Evolutionary conservation across 2,888 invertebrate species (phyloP), one percentile per base, ranked within the genome.

Genomic region (Alviniconcha strummeri): DNA sequence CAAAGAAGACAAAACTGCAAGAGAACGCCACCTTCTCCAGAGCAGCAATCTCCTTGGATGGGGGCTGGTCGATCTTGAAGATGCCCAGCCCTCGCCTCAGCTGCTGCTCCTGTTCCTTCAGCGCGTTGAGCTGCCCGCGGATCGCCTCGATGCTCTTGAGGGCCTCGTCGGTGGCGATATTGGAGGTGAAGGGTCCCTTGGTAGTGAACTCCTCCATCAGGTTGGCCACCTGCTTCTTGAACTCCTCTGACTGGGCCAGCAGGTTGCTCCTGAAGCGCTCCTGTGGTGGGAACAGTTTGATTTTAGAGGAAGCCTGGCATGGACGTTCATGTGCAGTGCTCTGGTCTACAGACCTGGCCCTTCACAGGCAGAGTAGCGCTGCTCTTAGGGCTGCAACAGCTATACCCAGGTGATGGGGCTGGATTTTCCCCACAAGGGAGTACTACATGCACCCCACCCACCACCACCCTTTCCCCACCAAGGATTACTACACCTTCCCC

Each of bases 11-110:
- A 36, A 36, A 36, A 36, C 36, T 36, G 36, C 36, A 36, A 36
- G 36, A 36, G 36, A 0, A 36, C 36, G 36, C 36, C 80, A 93
- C 94, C 90, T 92, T 93, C 85, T 94, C 94, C 67, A 94, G 88
- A 60, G 87, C 86, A 19, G 90, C 90, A 81, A 94, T 90, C 69
- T 94, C 93, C 87, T 94, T 93, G 17, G 93, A 93, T 17, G 93
- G 95, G 89, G 96, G 96, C 82, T 96, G 96, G 92, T 96, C 96
- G 82, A 97, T 95, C 90, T 96, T 96, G 92, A 97, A 97, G 78
- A 97, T 95, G 60, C 95, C 95, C 84, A 97, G 95, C 90, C 97
- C 96, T 84, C 90, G 88, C 9, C 94, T 86, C 17, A 97, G 95
- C 80, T 94, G 94, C 82, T 95, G 95, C 92, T 97, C 97, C 91